Base-by-base conservation (phyloP, 1,140 invertebrate species). In the Drosophila bocki region DNA sequence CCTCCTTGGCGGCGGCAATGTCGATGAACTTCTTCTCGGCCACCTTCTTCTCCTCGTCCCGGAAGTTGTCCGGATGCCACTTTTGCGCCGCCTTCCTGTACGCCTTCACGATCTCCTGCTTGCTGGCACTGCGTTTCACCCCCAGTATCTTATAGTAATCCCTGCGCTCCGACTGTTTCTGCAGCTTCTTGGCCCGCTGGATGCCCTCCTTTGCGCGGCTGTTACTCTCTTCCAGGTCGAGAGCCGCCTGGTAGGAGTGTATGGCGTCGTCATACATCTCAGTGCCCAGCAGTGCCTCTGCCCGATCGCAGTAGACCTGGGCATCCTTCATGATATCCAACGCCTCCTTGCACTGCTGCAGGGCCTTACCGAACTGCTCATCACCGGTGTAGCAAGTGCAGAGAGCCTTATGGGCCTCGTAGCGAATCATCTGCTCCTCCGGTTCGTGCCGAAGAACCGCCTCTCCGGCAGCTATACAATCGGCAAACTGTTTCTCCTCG, bases 21-120 rank as follows among this genome's bases (percentile, higher is more conserved):
- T 99, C 99, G 71, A 99, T 99, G 91, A 99, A 99, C 93, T 97
- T 99, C 92, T 99, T 99, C 93, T 99, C 97, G 0, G 99, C 99
- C 35, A 96, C 94, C 92, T 99, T 98, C 93, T 99, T 99, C 80
- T 98, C 97, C 57, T 98, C 96, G 7, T 95, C 96, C 77, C 96
- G 96, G 93, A 96, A 99, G 93, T 98, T 98, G 93, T 99, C 99
- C 0, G 99, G 99, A 95, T 99, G 99, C 98, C 99, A 99, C 93
- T 99, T 97, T 93, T 98, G 97, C 15, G 99, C 99, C 58, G 98
- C 95, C 95, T 99, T 99, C 75, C 99, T 95, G 93, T 99, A 99
- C 7, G 99, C 99, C 94, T 99, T 99, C 1, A 96, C 94, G 17
- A 99, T 98, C 93, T 99, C 98, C 85, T 96, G 95, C 93, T 99